phyloP scores from a whole-genome alignment of 2,888 invertebrate genomes.

The Drosophila austrosaltans region DNA sequence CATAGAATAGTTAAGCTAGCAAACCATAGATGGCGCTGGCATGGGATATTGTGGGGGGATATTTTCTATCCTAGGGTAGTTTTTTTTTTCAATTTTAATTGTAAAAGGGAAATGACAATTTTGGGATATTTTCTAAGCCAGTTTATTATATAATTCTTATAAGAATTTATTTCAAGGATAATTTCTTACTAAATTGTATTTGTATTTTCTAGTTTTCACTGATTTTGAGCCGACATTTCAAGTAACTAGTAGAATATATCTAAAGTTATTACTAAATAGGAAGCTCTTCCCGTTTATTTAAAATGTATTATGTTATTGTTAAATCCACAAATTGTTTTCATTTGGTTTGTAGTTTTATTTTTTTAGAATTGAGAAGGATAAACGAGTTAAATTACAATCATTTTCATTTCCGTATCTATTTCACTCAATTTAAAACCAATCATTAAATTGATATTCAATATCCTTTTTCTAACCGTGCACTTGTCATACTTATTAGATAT shows the following conservation, averaged over 20 bases:
- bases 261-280: too few relatives aligned
- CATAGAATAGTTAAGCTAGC: constrained; percentile 36
- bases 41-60: constrained; percentile 5
- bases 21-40: constrained; percentile 67
- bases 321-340: too few relatives aligned
- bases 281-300: too few relatives aligned
- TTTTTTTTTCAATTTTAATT: background rate
- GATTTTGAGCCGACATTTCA: too few relatives aligned
- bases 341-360: too few relatives aligned
- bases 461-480: background rate
- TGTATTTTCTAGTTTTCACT: too few relatives aligned
- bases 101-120: constrained; percentile 6
- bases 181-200: too few relatives aligned
- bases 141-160: background rate
- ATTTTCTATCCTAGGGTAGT: constrained; percentile 12
- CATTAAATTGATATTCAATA: constrained; percentile 4
- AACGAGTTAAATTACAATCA: too few relatives aligned
- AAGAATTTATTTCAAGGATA: background rate
- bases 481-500: constrained; percentile 8
- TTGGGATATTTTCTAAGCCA: background rate
- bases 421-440: background rate
- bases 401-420: too few relatives aligned
- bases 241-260: too few relatives aligned
- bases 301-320: too few relatives aligned
- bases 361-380: too few relatives aligned